Evolutionary conservation across 2,888 invertebrate species (phyloP), one percentile per base, ranked within the genome.

Genomic region (Agrilus mali): DNA sequence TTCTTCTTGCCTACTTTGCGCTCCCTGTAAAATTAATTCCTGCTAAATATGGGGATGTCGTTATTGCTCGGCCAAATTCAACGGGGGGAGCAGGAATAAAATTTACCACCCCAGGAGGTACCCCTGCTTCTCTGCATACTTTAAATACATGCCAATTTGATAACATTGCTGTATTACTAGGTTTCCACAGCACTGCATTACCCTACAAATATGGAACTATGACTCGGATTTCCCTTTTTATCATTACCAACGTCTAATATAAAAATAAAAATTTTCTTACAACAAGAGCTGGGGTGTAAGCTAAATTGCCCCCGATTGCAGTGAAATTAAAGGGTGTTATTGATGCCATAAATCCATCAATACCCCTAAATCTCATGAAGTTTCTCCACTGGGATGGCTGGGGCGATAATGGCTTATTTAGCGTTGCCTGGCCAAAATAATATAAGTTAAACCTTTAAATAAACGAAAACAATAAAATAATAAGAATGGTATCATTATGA

Each of bases 241-340:
- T n/a, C n/a, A n/a, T 33, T n/a, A 3, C 34, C 34, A 4, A 33
- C 14, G 4, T 5, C 14, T 5, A n/a, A 14, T 33, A n/a, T n/a
- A n/a, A n/a, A 34, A 34, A 14, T 34, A 6, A 14, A 4, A 13
- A 15, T 4, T 20, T 36, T 43, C 49, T 56, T 60, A 77, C 77
- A 84, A 86, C 84, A 33, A 86, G 67, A 32, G 86, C 84, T 8
- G 86, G 86, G 1, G 86, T 82, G 60, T 83, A 86, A 0, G 83
- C 82, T 47, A 95, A 73, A 68, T 95, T 93, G 31, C 94, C 95
- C 40, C 93, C 94, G 55, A 95, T 96, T 5, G 95, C 95, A 14
- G 95, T 94, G 64, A 95, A 95, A 67, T 95, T 95, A 61, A 95
- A 95, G 0, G 95, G 95, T 45, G 90, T 86, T 20, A 96, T 79